phyloP scores from a whole-genome alignment of 2,888 invertebrate genomes.

The Alloplasta piceator region DNA sequence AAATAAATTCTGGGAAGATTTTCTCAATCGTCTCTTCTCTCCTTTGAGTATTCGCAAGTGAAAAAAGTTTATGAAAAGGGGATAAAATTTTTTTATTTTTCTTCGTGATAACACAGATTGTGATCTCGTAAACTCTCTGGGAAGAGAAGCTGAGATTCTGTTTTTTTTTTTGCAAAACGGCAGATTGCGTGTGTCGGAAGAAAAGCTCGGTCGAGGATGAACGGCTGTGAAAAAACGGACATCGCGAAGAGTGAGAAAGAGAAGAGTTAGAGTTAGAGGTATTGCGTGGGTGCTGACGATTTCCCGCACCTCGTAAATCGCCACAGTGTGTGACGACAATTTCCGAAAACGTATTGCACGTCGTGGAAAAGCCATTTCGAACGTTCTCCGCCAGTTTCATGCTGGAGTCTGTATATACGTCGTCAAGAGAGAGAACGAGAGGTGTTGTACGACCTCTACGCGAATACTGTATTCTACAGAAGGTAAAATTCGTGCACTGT shows the following conservation, averaged over 20 bases:
- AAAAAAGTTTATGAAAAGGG: not conserved
- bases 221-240: not conserved
- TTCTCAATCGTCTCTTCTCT: too few relatives aligned
- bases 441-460: not conserved
- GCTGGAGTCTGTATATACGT: not conserved
- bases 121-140: slow-evolving; percentile 45
- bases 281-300: slow-evolving; percentile 48
- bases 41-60: not conserved
- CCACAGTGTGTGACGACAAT: slow-evolving; percentile 53
- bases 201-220: not conserved
- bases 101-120: slow-evolving; percentile 31
- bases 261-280: not conserved
- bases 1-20: too few relatives aligned
- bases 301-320: slow-evolving; percentile 54
- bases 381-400: slow-evolving; percentile 14
- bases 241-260: not conserved
- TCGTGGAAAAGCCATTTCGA: slow-evolving; percentile 57
- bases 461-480: not conserved
- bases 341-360: slow-evolving; percentile 61
- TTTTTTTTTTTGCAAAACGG: slow-evolving; percentile 15
- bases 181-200: not conserved
- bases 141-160: slow-evolving; percentile 17
- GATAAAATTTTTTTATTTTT: slow-evolving; percentile 12
- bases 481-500: not conserved
- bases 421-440: not conserved